These are phyloP conservation scores for Hypotaenidia philippensis DNA, from an alignment of 2,797 vertebrate species.

Conservation along the genomic window DNA sequence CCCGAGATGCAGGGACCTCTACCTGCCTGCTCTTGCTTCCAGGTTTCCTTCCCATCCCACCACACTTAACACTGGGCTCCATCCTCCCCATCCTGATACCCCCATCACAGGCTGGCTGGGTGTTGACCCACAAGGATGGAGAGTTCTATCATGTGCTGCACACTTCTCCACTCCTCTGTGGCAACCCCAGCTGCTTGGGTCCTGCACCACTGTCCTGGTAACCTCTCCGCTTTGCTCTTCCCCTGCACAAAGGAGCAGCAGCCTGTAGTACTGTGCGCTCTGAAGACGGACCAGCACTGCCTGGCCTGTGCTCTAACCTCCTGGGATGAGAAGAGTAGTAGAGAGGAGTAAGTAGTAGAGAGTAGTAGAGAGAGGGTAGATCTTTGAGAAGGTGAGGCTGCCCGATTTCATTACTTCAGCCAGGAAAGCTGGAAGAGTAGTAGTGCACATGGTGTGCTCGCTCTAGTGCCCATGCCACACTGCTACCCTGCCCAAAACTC, in stretches of 20 bases:
- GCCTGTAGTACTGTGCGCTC: background rate
- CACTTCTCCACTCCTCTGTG: background rate
- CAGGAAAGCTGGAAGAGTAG: background rate
- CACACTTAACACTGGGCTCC: background rate
- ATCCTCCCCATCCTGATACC: background rate
- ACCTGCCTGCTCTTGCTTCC: background rate
- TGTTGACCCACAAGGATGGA: background rate
- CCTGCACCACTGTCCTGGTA: background rate
- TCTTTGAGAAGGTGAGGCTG: background rate
- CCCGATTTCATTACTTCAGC: background rate
- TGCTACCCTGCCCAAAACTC: background rate
- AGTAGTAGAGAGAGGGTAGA: background rate
- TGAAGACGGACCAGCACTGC: background rate
- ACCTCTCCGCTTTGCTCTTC: background rate
- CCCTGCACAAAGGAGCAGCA: rapidly evolving
- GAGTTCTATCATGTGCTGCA: background rate
- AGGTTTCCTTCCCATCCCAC: background rate
- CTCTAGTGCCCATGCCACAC: rapidly evolving
- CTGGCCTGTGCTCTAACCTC: background rate
- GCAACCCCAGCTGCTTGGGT: background rate
- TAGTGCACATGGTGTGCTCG: background rate
- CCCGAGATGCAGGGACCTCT: background rate
- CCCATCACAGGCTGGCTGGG: background rate
- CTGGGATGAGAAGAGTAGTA: background rate
- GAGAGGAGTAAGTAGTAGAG: background rate